These are phyloP conservation scores for Synergus itoensis DNA, from an alignment of 2,888 invertebrate species.

Conservation along the genomic window DNA sequence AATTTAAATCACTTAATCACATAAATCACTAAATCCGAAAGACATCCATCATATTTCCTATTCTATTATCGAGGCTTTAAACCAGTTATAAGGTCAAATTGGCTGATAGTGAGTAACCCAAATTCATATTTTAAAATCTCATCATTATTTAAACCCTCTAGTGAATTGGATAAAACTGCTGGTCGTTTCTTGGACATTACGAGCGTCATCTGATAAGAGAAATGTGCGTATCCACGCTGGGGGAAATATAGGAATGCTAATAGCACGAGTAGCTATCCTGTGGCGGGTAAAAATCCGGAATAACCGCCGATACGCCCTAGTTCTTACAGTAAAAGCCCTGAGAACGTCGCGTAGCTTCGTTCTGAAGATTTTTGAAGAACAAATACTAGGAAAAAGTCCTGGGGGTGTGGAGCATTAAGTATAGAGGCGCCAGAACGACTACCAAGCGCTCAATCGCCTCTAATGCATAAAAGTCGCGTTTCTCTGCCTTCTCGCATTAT, in stretches of 20 bases:
- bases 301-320: slow-evolving; percentile 9
- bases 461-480: neutral
- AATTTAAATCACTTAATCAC: too few relatives aligned
- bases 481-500: neutral
- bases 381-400: slow-evolving; percentile 12
- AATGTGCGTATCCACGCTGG: neutral
- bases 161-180: neutral
- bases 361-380: neutral
- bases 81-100: neutral
- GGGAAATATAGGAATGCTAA: slow-evolving; percentile 23
- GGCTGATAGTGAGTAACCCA: neutral
- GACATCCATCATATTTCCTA: too few relatives aligned
- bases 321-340: slow-evolving; percentile 1
- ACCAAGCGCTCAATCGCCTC: neutral
- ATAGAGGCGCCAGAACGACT: neutral
- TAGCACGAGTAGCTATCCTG: neutral
- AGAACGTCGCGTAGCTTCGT: neutral
- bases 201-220: slow-evolving; percentile 4
- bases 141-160: neutral
- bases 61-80: too few relatives aligned
- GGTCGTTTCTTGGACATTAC: neutral
- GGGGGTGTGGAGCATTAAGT: neutral
- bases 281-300: neutral
- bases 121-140: neutral
- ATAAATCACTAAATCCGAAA: too few relatives aligned